Percentiles rank a stretch among this genome's conserved stretches.
Conservation (phyloP, 92 coral and sea anemone species). For the Ricordea florida region DNA sequence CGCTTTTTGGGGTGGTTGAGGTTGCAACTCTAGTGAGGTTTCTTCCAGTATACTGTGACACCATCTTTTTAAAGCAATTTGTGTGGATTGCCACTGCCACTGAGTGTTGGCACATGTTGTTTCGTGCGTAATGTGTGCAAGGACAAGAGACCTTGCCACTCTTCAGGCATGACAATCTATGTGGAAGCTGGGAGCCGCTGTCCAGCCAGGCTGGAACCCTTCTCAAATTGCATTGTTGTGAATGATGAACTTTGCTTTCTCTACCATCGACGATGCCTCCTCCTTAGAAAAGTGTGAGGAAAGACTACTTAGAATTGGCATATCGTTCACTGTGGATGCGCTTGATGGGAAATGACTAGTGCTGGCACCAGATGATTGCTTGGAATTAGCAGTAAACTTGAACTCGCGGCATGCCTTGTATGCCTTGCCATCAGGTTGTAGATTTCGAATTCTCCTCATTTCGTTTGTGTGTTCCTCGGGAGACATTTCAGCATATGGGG, state of each 20-base stretch:
- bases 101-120: slow-evolving; percentile 28
- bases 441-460: slow-evolving; percentile 24
- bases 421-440: slow-evolving; percentile 42
- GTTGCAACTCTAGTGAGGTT: slow-evolving; percentile 36
- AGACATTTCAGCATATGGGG: slow-evolving; percentile 5
- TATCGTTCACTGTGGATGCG: background rate
- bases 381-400: slow-evolving; percentile 23
- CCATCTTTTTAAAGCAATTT: slow-evolving; percentile 1
- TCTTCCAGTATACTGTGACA: slow-evolving; percentile 38
- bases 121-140: slow-evolving; percentile 27
- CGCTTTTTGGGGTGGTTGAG: slow-evolving; percentile 32
- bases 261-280: slow-evolving; percentile 26
- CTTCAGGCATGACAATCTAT: slow-evolving; percentile 41
- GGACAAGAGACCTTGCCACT: slow-evolving; percentile 50
- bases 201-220: slow-evolving; percentile 45
- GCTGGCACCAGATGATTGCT: background rate
- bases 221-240: slow-evolving; percentile 33
- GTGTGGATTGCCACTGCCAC: slow-evolving; percentile 34
- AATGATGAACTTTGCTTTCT: slow-evolving; percentile 32
- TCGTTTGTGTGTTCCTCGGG: slow-evolving; percentile 30
- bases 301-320: slow-evolving; percentile 2
- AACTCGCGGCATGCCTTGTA: slow-evolving; percentile 34
- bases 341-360: background rate
- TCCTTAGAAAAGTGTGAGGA: slow-evolving; percentile 18
- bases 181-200: slow-evolving; percentile 39